A percentile compares a stretch with the other conserved stretches of the same genome.
Evolutionary conservation across 2,888 invertebrate species (phyloP).

Genomic region (Hetaerina titia): DNA sequence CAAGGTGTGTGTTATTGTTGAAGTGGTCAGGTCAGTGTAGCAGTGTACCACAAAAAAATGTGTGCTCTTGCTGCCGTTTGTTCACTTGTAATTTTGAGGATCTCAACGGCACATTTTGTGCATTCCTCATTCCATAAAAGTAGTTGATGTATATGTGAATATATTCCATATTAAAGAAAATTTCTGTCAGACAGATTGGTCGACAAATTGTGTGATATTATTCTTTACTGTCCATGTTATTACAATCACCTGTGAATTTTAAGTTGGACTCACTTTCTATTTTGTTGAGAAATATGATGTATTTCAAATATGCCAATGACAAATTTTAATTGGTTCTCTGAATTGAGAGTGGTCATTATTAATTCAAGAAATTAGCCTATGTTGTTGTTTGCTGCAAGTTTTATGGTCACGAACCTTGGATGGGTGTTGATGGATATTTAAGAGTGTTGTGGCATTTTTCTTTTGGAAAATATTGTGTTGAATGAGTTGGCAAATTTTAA

Average conservation of each 20-base stretch:
- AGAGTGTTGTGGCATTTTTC: conserved; percentile 39
- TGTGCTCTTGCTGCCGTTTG: conserved; percentile 43
- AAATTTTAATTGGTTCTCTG: conserved; percentile 30
- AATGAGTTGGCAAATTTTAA: conserved; percentile 8
- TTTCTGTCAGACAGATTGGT: conserved; percentile 58
- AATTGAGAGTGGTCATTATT: conserved; percentile 22
- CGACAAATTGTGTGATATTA: conserved; percentile 58
- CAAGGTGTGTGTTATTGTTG: conserved; percentile 56
- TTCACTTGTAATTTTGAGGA: conserved; percentile 44
- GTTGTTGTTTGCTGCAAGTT: conserved; percentile 29
- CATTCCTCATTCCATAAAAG: conserved; percentile 57
- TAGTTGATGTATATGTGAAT: conserved; percentile 44
- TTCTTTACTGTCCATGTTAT: neutral
- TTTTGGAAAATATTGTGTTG: conserved; percentile 51
- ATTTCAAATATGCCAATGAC: neutral
- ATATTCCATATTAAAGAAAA: conserved; percentile 53
- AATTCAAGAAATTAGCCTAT: neutral
- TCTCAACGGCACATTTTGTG: conserved; percentile 40
- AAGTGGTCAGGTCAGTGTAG: conserved; percentile 41
- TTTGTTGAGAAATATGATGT: conserved; percentile 39
- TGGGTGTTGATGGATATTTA: conserved; percentile 28
- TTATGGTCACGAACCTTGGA: conserved; percentile 10
- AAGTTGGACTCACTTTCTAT: conserved; percentile 51
- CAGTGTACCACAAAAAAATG: neutral
- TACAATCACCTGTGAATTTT: conserved; percentile 38